Conservation (phyloP, 2,797 vertebrate genomes). For the Chelonia mydas region DNA sequence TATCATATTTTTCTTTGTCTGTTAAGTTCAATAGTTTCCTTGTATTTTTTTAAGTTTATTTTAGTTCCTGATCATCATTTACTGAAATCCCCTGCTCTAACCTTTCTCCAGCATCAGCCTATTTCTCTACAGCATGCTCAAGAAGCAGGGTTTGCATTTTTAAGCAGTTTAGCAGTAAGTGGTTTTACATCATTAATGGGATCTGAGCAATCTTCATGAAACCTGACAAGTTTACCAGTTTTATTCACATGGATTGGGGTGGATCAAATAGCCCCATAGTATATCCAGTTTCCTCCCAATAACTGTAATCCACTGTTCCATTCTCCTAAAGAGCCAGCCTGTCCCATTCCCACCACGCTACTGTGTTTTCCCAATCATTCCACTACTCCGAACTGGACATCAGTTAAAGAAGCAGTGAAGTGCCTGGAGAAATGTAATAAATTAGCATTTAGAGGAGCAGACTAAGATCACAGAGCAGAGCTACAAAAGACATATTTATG, state of each 20-base stretch:
- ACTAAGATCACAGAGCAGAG: not conserved
- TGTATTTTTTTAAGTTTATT: not conserved
- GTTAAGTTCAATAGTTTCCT: not conserved
- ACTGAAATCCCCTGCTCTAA: constrained; percentile 14
- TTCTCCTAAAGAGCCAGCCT: constrained; percentile 8
- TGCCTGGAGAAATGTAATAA: not conserved
- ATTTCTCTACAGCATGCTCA: not conserved
- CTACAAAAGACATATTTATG: fast-evolving
- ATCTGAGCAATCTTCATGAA: constrained; percentile 50
- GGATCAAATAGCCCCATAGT: constrained; percentile 45
- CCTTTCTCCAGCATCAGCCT: not conserved
- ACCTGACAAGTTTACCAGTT: constrained; percentile 51
- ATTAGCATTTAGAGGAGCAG: not conserved
- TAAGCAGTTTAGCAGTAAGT: constrained; percentile 17
- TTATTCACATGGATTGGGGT: constrained; percentile 38
- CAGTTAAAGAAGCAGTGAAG: not conserved
- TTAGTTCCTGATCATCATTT: not conserved
- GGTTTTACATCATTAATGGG: constrained; percentile 64
- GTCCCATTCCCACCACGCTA: constrained; percentile 8
- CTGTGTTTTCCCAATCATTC: constrained; percentile 42
- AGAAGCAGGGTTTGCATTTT: constrained; percentile 16
- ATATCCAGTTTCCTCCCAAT: constrained; percentile 55
- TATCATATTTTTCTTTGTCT: not conserved
- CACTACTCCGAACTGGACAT: constrained; percentile 21
- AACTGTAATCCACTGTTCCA: constrained; percentile 51